A percentile compares a stretch with the other conserved stretches of the same genome.
Conservation (phyloP, 2,888 invertebrate species). For the Hyppa rectilinea region DNA sequence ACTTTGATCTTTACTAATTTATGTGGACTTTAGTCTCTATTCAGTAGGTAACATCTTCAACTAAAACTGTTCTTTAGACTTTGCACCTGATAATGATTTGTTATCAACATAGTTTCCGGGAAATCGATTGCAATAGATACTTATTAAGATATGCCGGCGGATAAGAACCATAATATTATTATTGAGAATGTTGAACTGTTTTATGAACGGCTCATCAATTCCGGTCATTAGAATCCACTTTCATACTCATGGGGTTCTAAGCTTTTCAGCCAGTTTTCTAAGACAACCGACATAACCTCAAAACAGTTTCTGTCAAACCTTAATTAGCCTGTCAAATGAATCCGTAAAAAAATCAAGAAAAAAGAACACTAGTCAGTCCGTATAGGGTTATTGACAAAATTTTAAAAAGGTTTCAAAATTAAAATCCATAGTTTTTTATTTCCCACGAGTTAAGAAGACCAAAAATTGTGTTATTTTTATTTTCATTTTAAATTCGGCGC, state of each 20-base stretch:
- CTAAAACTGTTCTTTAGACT: constrained; percentile 22
- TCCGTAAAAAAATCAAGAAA: neutral
- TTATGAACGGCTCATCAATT: neutral
- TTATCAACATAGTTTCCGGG: constrained; percentile 7
- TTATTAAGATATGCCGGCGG: neutral
- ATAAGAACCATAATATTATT: constrained; percentile 23
- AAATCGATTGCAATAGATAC: constrained; percentile 4
- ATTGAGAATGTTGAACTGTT: neutral
- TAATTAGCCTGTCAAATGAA: neutral
- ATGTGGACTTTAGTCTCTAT: neutral
- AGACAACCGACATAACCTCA: neutral
- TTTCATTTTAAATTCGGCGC: too few relatives aligned
- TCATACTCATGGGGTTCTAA: neutral
- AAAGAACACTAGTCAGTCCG: neutral
- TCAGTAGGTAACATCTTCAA: constrained; percentile 17
- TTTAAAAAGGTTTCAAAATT: too few relatives aligned
- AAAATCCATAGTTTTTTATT: too few relatives aligned
- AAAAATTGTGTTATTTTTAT: too few relatives aligned
- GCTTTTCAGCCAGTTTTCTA: neutral
- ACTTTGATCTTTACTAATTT: too few relatives aligned
- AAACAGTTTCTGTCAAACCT: neutral
- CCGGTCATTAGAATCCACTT: neutral
- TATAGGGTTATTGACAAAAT: too few relatives aligned
- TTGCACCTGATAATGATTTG: constrained; percentile 10
- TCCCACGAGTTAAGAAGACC: too few relatives aligned